These are phyloP conservation scores for Chloropsis hardwickii DNA, from an alignment of 2,113 vertebrate genomes.

Conservation along the genomic window DNA sequence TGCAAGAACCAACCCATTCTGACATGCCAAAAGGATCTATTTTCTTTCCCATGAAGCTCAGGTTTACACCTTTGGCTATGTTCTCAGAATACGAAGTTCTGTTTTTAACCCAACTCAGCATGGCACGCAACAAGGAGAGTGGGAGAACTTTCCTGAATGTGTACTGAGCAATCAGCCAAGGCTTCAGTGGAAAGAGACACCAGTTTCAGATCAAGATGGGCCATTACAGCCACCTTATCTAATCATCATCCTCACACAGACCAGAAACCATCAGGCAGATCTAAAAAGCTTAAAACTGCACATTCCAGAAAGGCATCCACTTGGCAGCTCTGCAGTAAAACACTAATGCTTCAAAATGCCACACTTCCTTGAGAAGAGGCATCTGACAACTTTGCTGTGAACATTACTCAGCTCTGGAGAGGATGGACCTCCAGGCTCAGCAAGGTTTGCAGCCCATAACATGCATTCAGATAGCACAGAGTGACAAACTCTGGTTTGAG, in stretches of 20 bases:
- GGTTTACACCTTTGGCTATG: neutral
- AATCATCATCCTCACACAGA: neutral
- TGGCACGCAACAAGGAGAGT: neutral
- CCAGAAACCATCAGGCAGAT: neutral
- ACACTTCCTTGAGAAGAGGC: neutral
- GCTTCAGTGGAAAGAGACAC: neutral
- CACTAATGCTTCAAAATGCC: neutral
- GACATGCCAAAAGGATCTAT: neutral
- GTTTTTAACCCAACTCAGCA: neutral
- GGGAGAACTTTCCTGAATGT: neutral
- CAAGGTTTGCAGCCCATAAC: neutral
- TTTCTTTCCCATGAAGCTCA: conserved; percentile 18
- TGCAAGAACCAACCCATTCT: neutral
- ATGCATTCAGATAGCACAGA: neutral
- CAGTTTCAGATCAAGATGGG: neutral
- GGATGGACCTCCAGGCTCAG: neutral
- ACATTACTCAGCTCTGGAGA: neutral
- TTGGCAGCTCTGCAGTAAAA: neutral
- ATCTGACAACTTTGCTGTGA: neutral
- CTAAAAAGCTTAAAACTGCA: neutral
- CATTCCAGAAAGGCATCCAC: neutral
- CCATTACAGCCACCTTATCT: neutral
- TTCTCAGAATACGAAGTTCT: neutral
- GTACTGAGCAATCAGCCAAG: neutral
- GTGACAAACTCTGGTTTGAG: neutral